Conservation (phyloP, 1,140 invertebrate species). For the Ladona fulva region DNA sequence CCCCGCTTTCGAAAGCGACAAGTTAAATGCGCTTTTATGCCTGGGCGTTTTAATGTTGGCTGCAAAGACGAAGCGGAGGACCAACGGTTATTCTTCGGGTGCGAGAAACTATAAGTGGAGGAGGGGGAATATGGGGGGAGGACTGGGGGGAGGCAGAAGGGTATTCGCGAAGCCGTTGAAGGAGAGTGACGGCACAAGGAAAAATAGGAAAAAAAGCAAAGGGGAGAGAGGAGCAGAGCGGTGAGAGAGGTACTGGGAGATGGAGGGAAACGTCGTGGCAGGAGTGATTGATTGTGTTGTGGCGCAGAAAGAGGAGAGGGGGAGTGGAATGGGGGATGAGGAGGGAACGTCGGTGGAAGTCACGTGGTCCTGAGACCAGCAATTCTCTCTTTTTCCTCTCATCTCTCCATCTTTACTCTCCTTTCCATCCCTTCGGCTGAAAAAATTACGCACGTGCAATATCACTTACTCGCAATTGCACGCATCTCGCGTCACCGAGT, state of each 20-base stretch:
- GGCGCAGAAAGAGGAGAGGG: not conserved
- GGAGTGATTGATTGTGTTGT: slow-evolving; percentile 9
- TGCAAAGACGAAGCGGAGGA: too few relatives aligned
- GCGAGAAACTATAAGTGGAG: not conserved
- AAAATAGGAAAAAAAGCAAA: slow-evolving; percentile 10
- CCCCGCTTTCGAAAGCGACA: too few relatives aligned
- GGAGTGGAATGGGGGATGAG: not conserved
- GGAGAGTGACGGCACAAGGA: not conserved
- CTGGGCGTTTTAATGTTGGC: too few relatives aligned
- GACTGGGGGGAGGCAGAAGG: not conserved
- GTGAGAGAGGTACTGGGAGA: not conserved
- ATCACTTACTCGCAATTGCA: too few relatives aligned
- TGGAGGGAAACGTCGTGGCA: slow-evolving; percentile 9
- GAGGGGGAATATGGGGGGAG: not conserved
- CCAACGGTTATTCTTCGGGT: too few relatives aligned
- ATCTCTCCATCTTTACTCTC: not conserved
- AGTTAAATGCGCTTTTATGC: too few relatives aligned
- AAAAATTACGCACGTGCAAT: too few relatives aligned
- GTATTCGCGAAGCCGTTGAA: not conserved
- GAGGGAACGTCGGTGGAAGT: not conserved
- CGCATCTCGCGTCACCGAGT: too few relatives aligned
- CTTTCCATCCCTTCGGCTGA: not conserved
- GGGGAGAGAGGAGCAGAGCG: slow-evolving; percentile 11
- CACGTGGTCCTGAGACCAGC: slow-evolving; percentile 1
- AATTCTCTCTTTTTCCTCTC: not conserved